phyloP scores from a whole-genome alignment of 2,113 vertebrate species.

The Gadus chalcogrammus region DNA sequence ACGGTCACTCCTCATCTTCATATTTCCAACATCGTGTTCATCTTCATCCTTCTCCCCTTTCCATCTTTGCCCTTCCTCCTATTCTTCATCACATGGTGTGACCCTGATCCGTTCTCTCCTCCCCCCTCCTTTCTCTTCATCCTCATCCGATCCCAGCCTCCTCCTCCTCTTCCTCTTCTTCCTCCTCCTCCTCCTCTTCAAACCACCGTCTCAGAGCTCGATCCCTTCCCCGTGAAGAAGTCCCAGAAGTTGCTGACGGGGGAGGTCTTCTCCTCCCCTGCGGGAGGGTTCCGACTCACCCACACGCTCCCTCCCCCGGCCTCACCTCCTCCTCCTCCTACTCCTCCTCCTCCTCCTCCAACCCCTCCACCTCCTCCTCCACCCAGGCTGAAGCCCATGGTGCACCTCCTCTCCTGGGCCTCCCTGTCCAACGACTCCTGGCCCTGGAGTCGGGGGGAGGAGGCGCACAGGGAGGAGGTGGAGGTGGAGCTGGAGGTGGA shows the following conservation, averaged over 20 bases:
- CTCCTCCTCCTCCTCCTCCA: not conserved
- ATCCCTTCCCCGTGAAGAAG: constrained; percentile 76
- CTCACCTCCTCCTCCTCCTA: constrained; percentile 23
- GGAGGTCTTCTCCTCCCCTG: constrained; percentile 48
- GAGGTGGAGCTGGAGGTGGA: constrained; percentile 36
- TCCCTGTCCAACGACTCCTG: constrained; percentile 29
- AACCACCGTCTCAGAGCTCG: constrained; percentile 74
- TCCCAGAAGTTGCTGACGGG: constrained; percentile 72
- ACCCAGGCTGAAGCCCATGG: constrained; percentile 44
- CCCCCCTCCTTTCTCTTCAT: not conserved
- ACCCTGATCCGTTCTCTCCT: not conserved
- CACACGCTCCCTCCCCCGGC: constrained; percentile 29
- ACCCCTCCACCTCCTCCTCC: constrained; percentile 30
- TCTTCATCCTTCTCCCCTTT: not conserved
- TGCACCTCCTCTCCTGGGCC: constrained; percentile 29
- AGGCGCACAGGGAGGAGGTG: constrained; percentile 14
- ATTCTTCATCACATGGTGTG: no score
- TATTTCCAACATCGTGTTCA: not conserved
- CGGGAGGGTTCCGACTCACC: constrained; percentile 57
- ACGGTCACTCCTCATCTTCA: no score
- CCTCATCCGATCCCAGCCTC: not conserved
- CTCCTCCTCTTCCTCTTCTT: not conserved
- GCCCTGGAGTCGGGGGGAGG: constrained; percentile 13
- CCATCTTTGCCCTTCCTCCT: no score
- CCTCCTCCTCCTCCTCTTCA: constrained; percentile 45